A percentile compares a stretch with the other conserved stretches of the same genome.
phyloP scores from a whole-genome alignment of 2,797 vertebrate species.

The Diglossa cyanea region DNA sequence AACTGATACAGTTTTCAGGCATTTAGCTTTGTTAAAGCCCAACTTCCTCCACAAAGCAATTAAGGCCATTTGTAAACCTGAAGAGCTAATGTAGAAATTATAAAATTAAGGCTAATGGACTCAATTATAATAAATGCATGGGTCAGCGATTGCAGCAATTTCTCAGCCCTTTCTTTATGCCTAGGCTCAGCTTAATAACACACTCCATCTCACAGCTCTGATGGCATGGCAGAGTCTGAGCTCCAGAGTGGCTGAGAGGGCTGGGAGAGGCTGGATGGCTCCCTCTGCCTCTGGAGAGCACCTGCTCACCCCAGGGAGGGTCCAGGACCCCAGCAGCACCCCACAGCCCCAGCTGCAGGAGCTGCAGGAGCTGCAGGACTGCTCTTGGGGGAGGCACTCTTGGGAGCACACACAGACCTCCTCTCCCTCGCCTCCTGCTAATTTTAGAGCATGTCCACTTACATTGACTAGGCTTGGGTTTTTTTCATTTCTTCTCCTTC shows the following conservation, averaged over 20 bases:
- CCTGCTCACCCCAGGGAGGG: neutral
- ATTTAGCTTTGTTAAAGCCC: slow-evolving; percentile 23
- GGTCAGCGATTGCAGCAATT: slow-evolving; percentile 57
- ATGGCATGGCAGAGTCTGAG: neutral
- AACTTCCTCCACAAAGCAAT: slow-evolving; percentile 11
- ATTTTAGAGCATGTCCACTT: neutral
- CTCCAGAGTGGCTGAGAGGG: neutral
- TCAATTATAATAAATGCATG: slow-evolving; percentile 69
- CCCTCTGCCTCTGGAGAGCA: neutral
- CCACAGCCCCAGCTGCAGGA: neutral
- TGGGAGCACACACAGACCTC: neutral
- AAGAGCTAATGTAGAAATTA: slow-evolving; percentile 67
- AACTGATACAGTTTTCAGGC: slow-evolving; percentile 10
- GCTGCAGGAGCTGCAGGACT: neutral
- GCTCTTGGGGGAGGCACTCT: neutral
- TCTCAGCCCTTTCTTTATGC: slow-evolving; percentile 46
- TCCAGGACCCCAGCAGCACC: neutral
- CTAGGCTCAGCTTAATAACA: slow-evolving; percentile 43
- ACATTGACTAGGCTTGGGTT: neutral
- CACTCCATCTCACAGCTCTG: neutral
- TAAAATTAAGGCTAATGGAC: slow-evolving; percentile 63
- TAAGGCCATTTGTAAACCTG: slow-evolving; percentile 43
- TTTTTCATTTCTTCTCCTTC: neutral
- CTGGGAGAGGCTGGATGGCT: neutral
- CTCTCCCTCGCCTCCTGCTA: neutral